Conservation (phyloP, 2,888 invertebrate species). For the Drosophila anceps region DNA sequence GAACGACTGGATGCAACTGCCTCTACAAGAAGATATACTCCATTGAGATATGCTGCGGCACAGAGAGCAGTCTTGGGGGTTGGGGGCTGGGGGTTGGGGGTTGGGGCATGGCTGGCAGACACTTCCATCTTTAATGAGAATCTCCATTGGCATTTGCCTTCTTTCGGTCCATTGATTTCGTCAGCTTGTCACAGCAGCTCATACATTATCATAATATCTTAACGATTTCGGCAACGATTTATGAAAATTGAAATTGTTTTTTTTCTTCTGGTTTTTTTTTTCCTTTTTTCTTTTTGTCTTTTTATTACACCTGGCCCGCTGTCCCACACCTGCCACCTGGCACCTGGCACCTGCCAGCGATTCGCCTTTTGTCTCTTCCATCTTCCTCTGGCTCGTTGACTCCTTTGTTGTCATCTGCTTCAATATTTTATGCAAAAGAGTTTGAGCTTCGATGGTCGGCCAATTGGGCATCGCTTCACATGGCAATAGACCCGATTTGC, state of each 20-base stretch:
- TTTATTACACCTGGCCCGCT: conserved; percentile 57
- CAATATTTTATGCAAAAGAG: conserved; percentile 74
- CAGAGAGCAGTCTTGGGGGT: too few relatives aligned
- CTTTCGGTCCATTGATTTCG: conserved; percentile 48
- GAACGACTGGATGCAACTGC: neutral
- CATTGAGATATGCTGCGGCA: neutral
- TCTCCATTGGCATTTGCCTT: conserved; percentile 1
- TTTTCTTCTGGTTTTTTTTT: too few relatives aligned
- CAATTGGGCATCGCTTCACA: neutral
- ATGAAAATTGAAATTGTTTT: conserved; percentile 76
- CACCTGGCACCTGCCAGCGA: too few relatives aligned
- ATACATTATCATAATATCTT: conserved; percentile 69
- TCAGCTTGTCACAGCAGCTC: conserved; percentile 68
- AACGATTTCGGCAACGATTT: conserved; percentile 66
- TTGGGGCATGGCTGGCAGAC: too few relatives aligned
- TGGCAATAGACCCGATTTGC: neutral
- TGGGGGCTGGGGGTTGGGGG: too few relatives aligned
- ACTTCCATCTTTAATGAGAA: neutral
- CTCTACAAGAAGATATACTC: neutral
- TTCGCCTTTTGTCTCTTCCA: conserved; percentile 5
- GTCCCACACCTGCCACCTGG: neutral
- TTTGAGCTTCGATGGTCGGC: neutral
- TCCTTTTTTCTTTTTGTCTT: too few relatives aligned
- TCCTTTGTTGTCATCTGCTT: conserved; percentile 48
- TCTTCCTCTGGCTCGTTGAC: neutral